Base-by-base conservation (phyloP, 2,797 vertebrate genomes). In the Betta splendens region DNA sequence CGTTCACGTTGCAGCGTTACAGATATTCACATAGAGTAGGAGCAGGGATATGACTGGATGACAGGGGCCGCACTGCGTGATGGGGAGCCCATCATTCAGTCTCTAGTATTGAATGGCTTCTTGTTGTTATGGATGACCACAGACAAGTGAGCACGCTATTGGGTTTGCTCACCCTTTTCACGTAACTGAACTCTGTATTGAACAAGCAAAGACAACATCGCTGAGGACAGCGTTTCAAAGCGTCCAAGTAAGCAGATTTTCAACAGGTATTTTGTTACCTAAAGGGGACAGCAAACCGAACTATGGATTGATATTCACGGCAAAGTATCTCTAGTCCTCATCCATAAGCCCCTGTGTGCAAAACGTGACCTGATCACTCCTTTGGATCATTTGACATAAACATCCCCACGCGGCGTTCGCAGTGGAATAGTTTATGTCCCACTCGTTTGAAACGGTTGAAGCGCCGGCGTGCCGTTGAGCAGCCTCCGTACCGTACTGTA, bases 121-220 rank as follows among this genome's bases (percentile, higher is more conserved):
- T 72, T 72, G 77, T 80, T 85, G 64, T 80, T 75, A 67, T 81
- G 82, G 83, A 84, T 84, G 80, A 78, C 68, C 79, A 74, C 79
- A 58, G 70, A 81, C 60, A 73, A 72, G 54, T 79, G 82, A 83
- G 84, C 80, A 81, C 66, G 69, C 64, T 58, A 48, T 48, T 26
- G 75, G 84, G 78, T 90, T 89, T 86, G 85, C 81, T 84, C 80
- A 65, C 84, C 87, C 72, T 80, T 87, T 89, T 82, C 81, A 75
- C 60, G 79, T 85, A 84, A 89, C 80, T 45, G 84, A 74, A 75
- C 67, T 61, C 48, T 54, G 61, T 70, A 77, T 82, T 83, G 79
- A 86, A 80, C 66, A 79, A 36, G 48, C 69, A 64, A 85, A 83
- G 53, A 68, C 54, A 64, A 67, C 61, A 66, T 54, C 22, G 28